A percentile compares a stretch with the other conserved stretches of the same genome.
These are phyloP conservation scores for Harpalus rubripes DNA, from an alignment of 2,888 invertebrate species.

Conservation along the genomic window DNA sequence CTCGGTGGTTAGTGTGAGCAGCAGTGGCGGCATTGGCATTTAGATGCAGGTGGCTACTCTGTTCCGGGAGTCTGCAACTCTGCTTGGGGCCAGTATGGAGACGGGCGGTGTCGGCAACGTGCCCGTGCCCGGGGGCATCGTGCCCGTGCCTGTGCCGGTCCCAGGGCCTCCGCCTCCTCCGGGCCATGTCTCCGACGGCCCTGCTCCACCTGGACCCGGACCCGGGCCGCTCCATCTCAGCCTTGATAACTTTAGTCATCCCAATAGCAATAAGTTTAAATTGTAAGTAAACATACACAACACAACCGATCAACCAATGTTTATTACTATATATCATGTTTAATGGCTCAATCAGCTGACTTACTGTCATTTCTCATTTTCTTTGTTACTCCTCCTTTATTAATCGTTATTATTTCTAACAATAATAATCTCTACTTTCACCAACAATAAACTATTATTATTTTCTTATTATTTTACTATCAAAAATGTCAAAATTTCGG, in stretches of 20 bases:
- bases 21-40: conserved; percentile 71
- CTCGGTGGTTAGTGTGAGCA: conserved; percentile 60
- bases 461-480: neutral
- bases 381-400: neutral
- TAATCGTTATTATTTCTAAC: conserved; percentile 19
- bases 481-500: neutral
- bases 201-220: conserved; percentile 64
- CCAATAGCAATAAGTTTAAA: conserved; percentile 77
- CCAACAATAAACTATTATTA: neutral
- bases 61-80: conserved; percentile 84
- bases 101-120: conserved; percentile 76
- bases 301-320: neutral
- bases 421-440: neutral
- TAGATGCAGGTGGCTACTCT: conserved; percentile 85
- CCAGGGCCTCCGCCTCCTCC: conserved; percentile 55
- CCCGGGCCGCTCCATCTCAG: conserved; percentile 70
- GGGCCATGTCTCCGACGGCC: conserved; percentile 51
- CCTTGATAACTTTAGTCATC: conserved; percentile 75
- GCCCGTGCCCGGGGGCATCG: conserved; percentile 68
- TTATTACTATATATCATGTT: conserved; percentile 5
- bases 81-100: conserved; percentile 83
- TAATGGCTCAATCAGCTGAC: neutral
- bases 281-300: conserved; percentile 74
- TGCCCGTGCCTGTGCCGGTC: conserved; percentile 70
- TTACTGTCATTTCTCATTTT: conserved; percentile 5